Evolutionary conservation across 92 coral and sea anemone genomes (phyloP), one percentile per base, ranked within the genome.

Genomic region (Zoanthus sansibaricus): DNA sequence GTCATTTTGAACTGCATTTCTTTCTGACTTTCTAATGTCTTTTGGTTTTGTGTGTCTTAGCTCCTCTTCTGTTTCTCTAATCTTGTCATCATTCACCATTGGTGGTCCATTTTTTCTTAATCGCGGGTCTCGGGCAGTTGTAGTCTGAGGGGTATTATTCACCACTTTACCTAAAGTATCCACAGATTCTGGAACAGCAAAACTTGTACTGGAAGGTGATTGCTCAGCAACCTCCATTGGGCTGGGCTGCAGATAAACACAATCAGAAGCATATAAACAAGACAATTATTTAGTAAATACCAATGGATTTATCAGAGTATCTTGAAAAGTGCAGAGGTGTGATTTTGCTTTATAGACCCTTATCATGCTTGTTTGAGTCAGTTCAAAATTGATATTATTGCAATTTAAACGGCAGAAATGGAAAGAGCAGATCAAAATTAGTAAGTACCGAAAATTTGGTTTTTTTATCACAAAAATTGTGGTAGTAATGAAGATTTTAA

Each of bases 121-220:
- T 77, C 96, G 93, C 16, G 95, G 96, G 76, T 93, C 98, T 86
- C 96, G 92, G 70, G 77, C 93, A 46, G 64, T 73, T 5, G 83
- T 67, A 10, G 80, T 80, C 14, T 64, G 77, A 21, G 87, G 92
- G 14, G 37, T 33, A 37, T 52, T 59, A 15, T 90, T 68, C 70
- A 86, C 93, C 67, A 84, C 98, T 82, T 86, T 88, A 71, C 90
- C 75, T n/a, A 90, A 89, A 21, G 21, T 32, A 66, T 18, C 10
- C 2, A 62, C 74, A 79, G 83, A 30, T n/a, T 48, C 72, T 58
- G 90, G 75, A 61, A 90, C 87, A 82, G 70, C 68, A 14, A 66
- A 66, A 46, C 59, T 64, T 80, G 75, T 6, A 42, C 66, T 58
- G 18, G 83, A 56, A 78, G 59, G 15, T 46, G 73, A 9, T 8